A percentile compares a stretch with the other conserved stretches of the same genome.
phyloP scores from a whole-genome alignment of 2,113 vertebrate species.

The Haemorhous mexicanus region DNA sequence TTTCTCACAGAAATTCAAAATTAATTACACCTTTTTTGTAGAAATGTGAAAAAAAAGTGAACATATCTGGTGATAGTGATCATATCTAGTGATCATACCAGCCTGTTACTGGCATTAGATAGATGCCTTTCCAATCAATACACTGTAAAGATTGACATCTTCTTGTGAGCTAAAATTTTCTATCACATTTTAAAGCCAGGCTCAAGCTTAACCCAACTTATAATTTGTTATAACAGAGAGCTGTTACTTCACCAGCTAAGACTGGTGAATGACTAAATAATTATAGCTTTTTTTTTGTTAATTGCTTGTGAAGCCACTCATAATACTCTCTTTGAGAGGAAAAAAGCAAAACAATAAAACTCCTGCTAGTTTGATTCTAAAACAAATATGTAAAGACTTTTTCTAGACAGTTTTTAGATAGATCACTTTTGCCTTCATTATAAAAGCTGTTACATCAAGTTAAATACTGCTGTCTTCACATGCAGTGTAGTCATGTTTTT shows the following conservation, averaged over 20 bases:
- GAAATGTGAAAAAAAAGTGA: background rate
- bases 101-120: background rate
- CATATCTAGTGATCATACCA: background rate
- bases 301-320: background rate
- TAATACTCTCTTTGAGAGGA: background rate
- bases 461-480: background rate
- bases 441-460: background rate
- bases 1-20: background rate
- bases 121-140: background rate
- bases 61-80: background rate
- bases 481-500: background rate
- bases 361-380: background rate
- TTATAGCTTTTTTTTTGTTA: background rate
- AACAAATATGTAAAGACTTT: background rate
- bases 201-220: no score
- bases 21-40: background rate
- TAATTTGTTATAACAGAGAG: background rate
- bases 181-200: background rate
- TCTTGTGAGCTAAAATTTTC: background rate
- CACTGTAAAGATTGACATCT: background rate
- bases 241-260: background rate
- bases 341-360: background rate
- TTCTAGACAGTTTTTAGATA: background rate
- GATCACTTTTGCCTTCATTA: background rate
- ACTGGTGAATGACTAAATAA: background rate